These are phyloP conservation scores for Sympetrum striolatum DNA, from an alignment of 2,888 invertebrate genomes.

Conservation along the genomic window DNA sequence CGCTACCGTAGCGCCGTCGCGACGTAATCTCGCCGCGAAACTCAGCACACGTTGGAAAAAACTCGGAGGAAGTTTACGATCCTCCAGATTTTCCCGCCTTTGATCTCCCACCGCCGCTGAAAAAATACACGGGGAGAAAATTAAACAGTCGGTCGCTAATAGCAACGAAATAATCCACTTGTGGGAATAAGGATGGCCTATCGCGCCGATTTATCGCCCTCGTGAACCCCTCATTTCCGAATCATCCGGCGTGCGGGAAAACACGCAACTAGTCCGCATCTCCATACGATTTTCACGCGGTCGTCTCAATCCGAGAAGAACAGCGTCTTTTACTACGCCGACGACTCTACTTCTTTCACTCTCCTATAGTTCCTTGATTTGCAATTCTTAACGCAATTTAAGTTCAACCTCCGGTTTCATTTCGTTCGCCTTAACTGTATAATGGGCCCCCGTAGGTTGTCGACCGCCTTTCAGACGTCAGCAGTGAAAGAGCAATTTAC, in stretches of 20 bases:
- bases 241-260: not conserved
- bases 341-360: not conserved
- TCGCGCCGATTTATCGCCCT: not conserved
- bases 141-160: not conserved
- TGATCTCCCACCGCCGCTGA: not conserved
- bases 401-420: not conserved
- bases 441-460: not conserved
- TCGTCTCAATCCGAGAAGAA: not conserved
- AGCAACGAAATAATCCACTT: not conserved
- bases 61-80: not conserved
- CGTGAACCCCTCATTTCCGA: not conserved
- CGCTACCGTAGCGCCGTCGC: no score
- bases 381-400: slow-evolving; percentile 20
- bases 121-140: not conserved
- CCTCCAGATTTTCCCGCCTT: not conserved
- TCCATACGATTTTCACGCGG: not conserved
- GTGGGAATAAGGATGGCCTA: not conserved
- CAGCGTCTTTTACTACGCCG: not conserved
- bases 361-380: not conserved
- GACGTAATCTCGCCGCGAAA: no score
- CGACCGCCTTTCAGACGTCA: not conserved
- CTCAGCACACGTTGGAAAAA: not conserved
- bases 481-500: not conserved
- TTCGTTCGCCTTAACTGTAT: not conserved
- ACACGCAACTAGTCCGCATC: not conserved